phyloP scores from a whole-genome alignment of 2,797 vertebrate species.

The Botia almorhae region DNA sequence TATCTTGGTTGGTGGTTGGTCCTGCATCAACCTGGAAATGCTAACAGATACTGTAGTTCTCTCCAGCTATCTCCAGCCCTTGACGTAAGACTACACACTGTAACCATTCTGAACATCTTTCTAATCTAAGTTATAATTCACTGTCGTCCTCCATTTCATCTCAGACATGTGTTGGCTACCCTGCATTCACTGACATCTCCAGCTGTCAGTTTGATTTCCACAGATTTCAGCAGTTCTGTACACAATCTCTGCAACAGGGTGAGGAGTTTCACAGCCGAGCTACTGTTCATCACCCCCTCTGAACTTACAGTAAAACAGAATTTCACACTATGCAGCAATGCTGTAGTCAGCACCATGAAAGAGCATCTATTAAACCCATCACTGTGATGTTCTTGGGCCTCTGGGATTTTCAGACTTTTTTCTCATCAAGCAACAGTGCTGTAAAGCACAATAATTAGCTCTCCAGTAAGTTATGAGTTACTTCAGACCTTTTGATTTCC shows the following conservation, averaged over 20 bases:
- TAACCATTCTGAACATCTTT: neutral
- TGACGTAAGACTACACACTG: neutral
- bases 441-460: slow-evolving; percentile 68
- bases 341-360: slow-evolving; percentile 60
- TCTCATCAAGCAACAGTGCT: slow-evolving; percentile 49
- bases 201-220: slow-evolving; percentile 26
- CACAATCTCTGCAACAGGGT: slow-evolving; percentile 1
- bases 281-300: slow-evolving; percentile 22
- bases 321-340: slow-evolving; percentile 55
- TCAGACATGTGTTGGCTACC: slow-evolving; percentile 5
- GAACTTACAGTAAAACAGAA: slow-evolving; percentile 39
- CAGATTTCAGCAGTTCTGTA: slow-evolving; percentile 5
- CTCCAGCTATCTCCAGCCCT: neutral
- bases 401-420: slow-evolving; percentile 58
- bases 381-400: slow-evolving; percentile 65
- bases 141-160: neutral
- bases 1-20: neutral
- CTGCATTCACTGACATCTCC: slow-evolving; percentile 17
- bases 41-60: neutral
- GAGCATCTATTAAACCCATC: slow-evolving; percentile 55
- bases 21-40: too few species aligned
- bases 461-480: slow-evolving; percentile 57
- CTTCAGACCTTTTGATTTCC: slow-evolving; percentile 56
- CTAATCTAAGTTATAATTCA: neutral
- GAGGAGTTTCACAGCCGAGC: slow-evolving; percentile 2